Evolutionary conservation across 2,888 invertebrate species (phyloP).

Genomic region (Xanthia togata): DNA sequence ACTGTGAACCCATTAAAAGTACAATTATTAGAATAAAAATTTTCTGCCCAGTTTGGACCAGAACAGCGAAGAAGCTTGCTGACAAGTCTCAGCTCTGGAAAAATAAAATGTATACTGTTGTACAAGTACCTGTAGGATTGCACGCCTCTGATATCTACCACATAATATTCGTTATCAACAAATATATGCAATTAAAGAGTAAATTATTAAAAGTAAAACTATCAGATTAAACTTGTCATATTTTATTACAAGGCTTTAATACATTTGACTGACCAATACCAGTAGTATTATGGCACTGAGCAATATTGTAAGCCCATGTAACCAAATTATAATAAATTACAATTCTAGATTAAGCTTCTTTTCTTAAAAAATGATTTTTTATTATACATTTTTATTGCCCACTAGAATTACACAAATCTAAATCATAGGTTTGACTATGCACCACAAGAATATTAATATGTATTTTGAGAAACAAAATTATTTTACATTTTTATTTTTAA

Average conservation of each 20-base stretch:
- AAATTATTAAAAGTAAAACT: slow-evolving; percentile 26
- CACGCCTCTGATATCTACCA: background rate
- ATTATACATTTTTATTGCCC: slow-evolving; percentile 45
- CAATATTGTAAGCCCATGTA: slow-evolving; percentile 49
- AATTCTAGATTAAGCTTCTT: slow-evolving; percentile 45
- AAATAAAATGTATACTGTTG: background rate
- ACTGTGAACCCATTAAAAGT: too few relatives aligned
- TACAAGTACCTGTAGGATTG: background rate
- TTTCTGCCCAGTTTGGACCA: too few relatives aligned
- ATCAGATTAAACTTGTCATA: slow-evolving; percentile 29
- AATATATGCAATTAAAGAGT: background rate
- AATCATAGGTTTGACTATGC: slow-evolving; percentile 55
- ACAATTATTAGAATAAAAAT: background rate
- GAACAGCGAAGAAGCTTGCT: background rate
- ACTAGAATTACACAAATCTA: slow-evolving; percentile 40
- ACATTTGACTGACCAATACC: slow-evolving; percentile 50
- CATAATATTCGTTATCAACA: background rate
- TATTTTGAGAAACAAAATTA: slow-evolving; percentile 30
- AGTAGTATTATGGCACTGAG: slow-evolving; percentile 62
- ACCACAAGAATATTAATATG: slow-evolving; percentile 23
- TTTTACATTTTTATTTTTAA: slow-evolving; percentile 39
- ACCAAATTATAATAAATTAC: slow-evolving; percentile 61
- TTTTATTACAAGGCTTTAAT: slow-evolving; percentile 56
- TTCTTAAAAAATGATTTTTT: slow-evolving; percentile 57
- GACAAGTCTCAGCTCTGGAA: background rate